Evolutionary conservation across 2,888 invertebrate species (phyloP).

Genomic region (Drosophila pullipes): DNA sequence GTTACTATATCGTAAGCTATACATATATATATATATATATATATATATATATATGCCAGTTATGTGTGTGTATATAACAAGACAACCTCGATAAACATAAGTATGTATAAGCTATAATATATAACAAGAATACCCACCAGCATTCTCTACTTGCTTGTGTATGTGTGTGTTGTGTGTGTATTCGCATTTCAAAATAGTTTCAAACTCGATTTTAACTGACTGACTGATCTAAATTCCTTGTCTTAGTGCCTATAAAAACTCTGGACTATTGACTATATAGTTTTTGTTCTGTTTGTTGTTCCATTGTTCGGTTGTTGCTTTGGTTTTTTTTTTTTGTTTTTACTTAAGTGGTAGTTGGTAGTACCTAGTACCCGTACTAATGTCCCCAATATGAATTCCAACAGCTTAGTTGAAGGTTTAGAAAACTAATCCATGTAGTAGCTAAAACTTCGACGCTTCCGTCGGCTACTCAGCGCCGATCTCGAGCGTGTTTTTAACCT

Average conservation of each 20-base stretch:
- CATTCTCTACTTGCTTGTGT: conserved; percentile 48
- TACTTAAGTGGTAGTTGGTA: conserved; percentile 58
- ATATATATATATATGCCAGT: conserved; percentile 14
- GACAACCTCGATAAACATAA: conserved; percentile 80
- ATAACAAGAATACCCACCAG: conserved; percentile 77
- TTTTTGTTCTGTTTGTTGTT: conserved; percentile 19
- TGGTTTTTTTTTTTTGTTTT: conserved; percentile 1
- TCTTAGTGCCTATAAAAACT: conserved; percentile 65
- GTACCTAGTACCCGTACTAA: conserved; percentile 81
- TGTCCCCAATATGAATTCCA: conserved; percentile 53
- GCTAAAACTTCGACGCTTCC: conserved; percentile 83
- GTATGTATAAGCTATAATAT: conserved; percentile 57
- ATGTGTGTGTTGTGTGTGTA: neutral
- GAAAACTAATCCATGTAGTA: conserved; percentile 78
- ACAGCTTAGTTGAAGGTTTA: neutral
- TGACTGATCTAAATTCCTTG: conserved; percentile 65
- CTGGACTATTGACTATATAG: conserved; percentile 56
- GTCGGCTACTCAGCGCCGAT: conserved; percentile 72
- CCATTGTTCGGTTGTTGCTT: conserved; percentile 25
- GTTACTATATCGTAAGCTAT: conserved; percentile 47
- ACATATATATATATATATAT: conserved; percentile 35
- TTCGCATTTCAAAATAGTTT: conserved; percentile 71
- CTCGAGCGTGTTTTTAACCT: conserved; percentile 82
- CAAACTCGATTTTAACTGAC: conserved; percentile 64
- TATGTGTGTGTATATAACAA: conserved; percentile 66